Conservation (phyloP, 2,113 vertebrate genomes). For the Trogon surrucura region DNA sequence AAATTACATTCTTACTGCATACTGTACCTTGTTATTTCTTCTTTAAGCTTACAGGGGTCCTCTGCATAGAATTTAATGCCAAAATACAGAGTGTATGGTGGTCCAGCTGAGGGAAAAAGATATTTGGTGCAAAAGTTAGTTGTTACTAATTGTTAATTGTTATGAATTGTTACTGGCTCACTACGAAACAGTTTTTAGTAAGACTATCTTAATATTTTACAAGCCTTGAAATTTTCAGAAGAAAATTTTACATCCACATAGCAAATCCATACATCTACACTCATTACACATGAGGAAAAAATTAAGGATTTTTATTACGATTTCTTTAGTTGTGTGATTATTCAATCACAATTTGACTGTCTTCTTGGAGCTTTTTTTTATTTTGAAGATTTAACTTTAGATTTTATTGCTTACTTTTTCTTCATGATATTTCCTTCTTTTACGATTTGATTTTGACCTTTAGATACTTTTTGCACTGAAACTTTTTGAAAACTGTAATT, state of each 20-base stretch:
- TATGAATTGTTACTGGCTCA: neutral
- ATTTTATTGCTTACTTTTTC: neutral
- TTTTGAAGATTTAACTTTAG: neutral
- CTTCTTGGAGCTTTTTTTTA: neutral
- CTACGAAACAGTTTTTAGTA: neutral
- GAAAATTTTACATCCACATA: neutral
- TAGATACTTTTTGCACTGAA: neutral
- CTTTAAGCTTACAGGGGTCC: slow-evolving; percentile 88
- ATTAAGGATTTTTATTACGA: neutral
- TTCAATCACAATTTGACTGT: neutral
- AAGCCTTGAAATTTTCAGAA: neutral
- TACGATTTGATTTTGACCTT: neutral
- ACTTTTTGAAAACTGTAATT: neutral
- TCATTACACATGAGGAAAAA: rapidly evolving
- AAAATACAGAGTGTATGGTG: slow-evolving; percentile 93
- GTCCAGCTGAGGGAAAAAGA: slow-evolving; percentile 81
- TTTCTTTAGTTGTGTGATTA: neutral
- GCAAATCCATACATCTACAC: neutral
- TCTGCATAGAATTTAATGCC: slow-evolving; percentile 92
- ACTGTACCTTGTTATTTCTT: slow-evolving; percentile 89
- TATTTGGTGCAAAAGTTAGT: neutral
- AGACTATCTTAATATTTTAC: neutral
- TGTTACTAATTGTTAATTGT: neutral
- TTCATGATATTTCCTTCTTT: neutral
- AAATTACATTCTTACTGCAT: neutral